Evolutionary conservation across 2,797 vertebrate species (phyloP).

Genomic region (Galaxias olidus): DNA sequence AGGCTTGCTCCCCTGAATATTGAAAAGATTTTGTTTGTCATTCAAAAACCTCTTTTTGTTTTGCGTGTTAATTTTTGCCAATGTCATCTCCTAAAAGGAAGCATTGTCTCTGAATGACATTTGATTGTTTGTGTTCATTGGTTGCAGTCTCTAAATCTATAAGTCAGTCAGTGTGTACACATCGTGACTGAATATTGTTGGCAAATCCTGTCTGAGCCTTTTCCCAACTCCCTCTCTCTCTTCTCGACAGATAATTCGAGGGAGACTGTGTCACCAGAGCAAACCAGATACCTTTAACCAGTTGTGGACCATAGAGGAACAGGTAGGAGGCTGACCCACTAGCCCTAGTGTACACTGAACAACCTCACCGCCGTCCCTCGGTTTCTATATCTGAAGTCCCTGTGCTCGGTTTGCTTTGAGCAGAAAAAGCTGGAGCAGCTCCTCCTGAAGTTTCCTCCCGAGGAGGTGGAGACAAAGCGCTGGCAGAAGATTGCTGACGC

Average conservation of each 20-base stretch:
- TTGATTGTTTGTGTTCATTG: background rate
- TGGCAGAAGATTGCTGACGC: constrained; percentile 99
- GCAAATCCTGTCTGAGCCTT: constrained; percentile 21
- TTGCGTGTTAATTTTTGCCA: too few species aligned
- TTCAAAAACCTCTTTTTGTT: constrained; percentile 38
- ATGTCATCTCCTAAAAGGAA: too few species aligned
- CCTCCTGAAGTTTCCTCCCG: constrained; percentile 94
- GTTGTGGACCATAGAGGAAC: constrained; percentile 96
- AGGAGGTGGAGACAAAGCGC: constrained; percentile 93
- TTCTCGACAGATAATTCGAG: constrained; percentile 89
- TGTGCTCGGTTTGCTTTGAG: background rate
- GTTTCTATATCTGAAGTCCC: background rate
- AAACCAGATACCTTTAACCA: constrained; percentile 99
- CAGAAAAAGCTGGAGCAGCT: constrained; percentile 97
- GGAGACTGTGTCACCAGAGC: constrained; percentile 90
- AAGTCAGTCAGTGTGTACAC: constrained; percentile 35
- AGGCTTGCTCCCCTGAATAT: constrained; percentile 30
- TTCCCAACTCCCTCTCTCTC: constrained; percentile 42
- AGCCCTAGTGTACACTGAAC: too few species aligned
- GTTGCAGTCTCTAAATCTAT: background rate
- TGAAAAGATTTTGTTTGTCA: constrained; percentile 46
- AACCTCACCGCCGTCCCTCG: too few species aligned
- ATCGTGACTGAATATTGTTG: constrained; percentile 20
- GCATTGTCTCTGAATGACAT: too few species aligned
- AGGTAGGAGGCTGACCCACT: constrained; percentile 74